Conservation (phyloP, 2,888 invertebrate genomes). For the Ectropis crepuscularia region DNA sequence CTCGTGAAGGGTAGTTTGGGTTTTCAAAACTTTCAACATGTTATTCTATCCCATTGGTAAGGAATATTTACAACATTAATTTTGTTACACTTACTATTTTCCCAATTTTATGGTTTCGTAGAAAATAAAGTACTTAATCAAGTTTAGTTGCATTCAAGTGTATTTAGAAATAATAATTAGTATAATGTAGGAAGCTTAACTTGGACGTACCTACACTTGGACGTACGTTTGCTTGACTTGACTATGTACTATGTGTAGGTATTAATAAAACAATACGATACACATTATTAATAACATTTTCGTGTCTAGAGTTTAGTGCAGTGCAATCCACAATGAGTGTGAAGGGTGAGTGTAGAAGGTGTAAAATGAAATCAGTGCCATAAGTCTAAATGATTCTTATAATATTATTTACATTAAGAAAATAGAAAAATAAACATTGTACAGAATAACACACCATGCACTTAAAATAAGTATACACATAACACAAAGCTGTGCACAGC, state of each 20-base stretch:
- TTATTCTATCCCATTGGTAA: constrained; percentile 46
- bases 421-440: constrained; percentile 53
- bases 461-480: constrained; percentile 73
- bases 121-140: constrained; percentile 25
- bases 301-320: constrained; percentile 30
- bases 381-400: constrained; percentile 80
- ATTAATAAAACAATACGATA: constrained; percentile 4
- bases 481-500: constrained; percentile 75
- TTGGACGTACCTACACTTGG: background rate
- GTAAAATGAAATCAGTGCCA: constrained; percentile 81
- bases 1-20: constrained; percentile 40
- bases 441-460: constrained; percentile 84
- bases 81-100: background rate
- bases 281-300: constrained; percentile 14
- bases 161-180: background rate
- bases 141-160: constrained; percentile 22
- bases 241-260: constrained; percentile 18
- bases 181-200: background rate
- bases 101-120: constrained; percentile 22
- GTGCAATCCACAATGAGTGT: constrained; percentile 55
- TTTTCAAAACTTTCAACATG: constrained; percentile 45
- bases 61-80: constrained; percentile 37
- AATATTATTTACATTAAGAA: constrained; percentile 77
- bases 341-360: constrained; percentile 68
- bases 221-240: constrained; percentile 5